Evolutionary conservation across 2,113 vertebrate genomes (phyloP).

Genomic region (Corythaeola cristata): DNA sequence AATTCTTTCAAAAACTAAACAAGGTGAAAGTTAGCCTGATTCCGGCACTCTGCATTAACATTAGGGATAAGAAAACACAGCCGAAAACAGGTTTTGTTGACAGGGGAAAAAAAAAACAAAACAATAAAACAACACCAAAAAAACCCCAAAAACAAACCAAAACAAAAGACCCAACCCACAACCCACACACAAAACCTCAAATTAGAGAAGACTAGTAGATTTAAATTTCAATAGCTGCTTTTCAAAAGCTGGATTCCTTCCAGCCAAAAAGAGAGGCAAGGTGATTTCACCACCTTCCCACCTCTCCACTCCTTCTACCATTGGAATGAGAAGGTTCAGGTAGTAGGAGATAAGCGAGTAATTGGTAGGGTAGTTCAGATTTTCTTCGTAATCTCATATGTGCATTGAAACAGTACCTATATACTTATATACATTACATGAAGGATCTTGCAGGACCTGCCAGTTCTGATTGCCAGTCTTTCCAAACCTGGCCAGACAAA

Average conservation of each 20-base stretch:
- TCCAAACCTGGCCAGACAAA: neutral
- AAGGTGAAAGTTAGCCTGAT: slow-evolving; percentile 23
- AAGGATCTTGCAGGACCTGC: neutral
- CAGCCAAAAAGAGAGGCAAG: neutral
- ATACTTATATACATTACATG: fast-evolving
- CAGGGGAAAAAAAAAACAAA: too few species aligned
- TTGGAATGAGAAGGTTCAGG: neutral
- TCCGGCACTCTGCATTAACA: neutral
- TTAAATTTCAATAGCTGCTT: neutral
- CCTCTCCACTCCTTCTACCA: neutral
- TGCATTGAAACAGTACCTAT: neutral
- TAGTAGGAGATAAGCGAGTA: neutral
- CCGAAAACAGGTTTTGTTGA: neutral
- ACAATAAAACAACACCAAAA: too few species aligned
- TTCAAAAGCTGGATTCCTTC: neutral
- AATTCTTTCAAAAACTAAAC: slow-evolving; percentile 38
- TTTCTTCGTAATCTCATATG: fast-evolving
- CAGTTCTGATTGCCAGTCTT: neutral
- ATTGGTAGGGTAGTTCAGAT: neutral
- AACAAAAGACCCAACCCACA: neutral
- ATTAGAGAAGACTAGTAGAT: neutral
- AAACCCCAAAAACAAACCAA: too few species aligned
- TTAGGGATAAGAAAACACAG: neutral
- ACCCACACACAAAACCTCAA: fast-evolving
- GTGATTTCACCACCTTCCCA: neutral